Conservation (phyloP, 2,888 invertebrate species). For the Ophion costatus region DNA sequence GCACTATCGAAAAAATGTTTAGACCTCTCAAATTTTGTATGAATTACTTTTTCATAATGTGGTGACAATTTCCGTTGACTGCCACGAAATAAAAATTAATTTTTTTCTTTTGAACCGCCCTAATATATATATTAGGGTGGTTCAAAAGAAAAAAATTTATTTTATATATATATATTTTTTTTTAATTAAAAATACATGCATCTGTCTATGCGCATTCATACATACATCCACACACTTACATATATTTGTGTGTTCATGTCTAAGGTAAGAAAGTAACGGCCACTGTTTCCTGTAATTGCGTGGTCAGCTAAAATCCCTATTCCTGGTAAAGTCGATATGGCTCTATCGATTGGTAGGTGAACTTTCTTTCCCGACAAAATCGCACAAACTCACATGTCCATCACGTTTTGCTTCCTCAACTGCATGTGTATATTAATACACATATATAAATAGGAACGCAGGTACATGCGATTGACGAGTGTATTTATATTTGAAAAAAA, state of each 20-base stretch:
- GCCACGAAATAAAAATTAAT: too few species aligned
- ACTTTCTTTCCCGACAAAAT: slow-evolving; percentile 6
- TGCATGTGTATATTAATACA: background rate
- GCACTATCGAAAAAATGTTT: too few species aligned
- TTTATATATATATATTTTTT: too few species aligned
- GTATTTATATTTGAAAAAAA: background rate
- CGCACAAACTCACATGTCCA: slow-evolving; percentile 1
- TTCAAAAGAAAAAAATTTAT: too few species aligned
- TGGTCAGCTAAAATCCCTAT: slow-evolving; percentile 52
- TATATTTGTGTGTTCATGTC: background rate
- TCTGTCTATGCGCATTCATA: background rate
- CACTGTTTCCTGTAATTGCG: slow-evolving; percentile 37
- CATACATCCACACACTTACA: background rate
- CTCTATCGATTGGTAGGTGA: slow-evolving; percentile 46
- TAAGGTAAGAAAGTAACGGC: slow-evolving; percentile 32
- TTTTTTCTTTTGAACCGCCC: too few species aligned
- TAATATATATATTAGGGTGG: too few species aligned
- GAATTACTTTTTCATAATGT: too few species aligned
- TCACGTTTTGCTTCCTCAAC: slow-evolving; percentile 11
- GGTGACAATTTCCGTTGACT: too few species aligned
- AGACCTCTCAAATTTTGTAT: too few species aligned
- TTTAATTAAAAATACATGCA: too few species aligned
- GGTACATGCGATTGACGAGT: background rate
- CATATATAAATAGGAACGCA: background rate
- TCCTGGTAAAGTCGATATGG: slow-evolving; percentile 41